Base-by-base conservation (phyloP, 2,113 vertebrate genomes). In the Atlantisia rogersi region DNA sequence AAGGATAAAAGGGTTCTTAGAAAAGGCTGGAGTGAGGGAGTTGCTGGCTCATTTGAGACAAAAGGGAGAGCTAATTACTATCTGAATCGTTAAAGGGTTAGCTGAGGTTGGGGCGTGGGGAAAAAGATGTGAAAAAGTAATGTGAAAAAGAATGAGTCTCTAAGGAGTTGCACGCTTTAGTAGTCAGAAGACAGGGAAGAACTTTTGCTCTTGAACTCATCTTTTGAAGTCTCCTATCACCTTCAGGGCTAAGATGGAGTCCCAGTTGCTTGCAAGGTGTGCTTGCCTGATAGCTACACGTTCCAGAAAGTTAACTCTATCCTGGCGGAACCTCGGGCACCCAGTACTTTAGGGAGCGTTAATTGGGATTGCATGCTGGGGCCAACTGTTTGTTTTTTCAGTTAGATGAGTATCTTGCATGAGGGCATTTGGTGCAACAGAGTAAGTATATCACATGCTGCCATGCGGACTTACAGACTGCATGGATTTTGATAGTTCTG, bases 1-100 rank as follows among this genome's bases (percentile, higher is more conserved):
- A 74, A 91, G 56, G 83, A 91, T 92, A 91, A 95, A 96, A 96
- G 52, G 15, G 25, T 68, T 94, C 80, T 94, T 71, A 91, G 81
- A 83, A 92, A 88, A 89, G 53, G 78, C 84, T 91, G 62, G 53
- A 94, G 74, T 91, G 94, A 95, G 80, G 73, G 91, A 94, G 86
- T 92, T 95, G 70, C 58, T 86, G 91, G 91, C n/a, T 95, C 69
- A 92, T 88, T 71, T 95, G 86, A 92, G 83, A 87, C 80, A 94
- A 89, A 95, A 92, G 14, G 55, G 52, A 88, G 73, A 35, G 53
- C 79, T 91, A 95, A 96, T 94, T 94, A 92, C 64, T 78, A 40
- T 52, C 77, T 60, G 95, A 95, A 78, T 96, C 92, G 86, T 78
- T 86, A 93, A 90, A 91, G 44, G 64, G 88, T 88, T 95, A 93